Conservation (phyloP, 64 coral and sea anemone species). For the Pocillopora verrucosa region DNA sequence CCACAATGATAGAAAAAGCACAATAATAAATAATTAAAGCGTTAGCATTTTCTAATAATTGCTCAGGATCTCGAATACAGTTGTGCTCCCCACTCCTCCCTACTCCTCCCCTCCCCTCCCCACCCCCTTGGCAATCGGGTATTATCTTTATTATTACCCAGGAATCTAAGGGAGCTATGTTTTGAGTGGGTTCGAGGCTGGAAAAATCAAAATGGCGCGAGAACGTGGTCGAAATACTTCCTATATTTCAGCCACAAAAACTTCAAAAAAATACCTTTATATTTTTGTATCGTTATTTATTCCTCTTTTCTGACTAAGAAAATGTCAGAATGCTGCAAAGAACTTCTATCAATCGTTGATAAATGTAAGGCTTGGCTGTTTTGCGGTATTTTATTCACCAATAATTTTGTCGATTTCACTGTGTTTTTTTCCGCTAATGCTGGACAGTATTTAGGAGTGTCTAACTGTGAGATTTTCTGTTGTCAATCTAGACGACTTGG, state of each 20-base stretch:
- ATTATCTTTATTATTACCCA: neutral
- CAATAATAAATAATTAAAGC: too few species aligned
- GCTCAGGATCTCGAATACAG: too few species aligned
- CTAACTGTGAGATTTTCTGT: conserved; percentile 13
- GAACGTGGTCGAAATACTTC: conserved; percentile 42
- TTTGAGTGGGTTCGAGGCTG: conserved; percentile 33
- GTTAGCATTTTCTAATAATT: too few species aligned
- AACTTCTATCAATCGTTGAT: conserved; percentile 74
- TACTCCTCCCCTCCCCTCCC: too few species aligned
- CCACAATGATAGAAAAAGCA: too few species aligned
- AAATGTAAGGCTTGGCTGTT: conserved; percentile 66
- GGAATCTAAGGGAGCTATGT: neutral
- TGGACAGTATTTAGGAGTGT: neutral
- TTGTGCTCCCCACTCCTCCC: too few species aligned
- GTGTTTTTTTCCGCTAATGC: neutral
- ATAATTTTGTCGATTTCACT: neutral
- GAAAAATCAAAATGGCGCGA: conserved; percentile 86
- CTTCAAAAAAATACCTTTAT: conserved; percentile 49
- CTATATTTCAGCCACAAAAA: conserved; percentile 43
- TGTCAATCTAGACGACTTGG: conserved; percentile 69
- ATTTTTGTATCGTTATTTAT: neutral
- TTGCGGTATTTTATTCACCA: neutral
- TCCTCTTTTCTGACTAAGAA: neutral
- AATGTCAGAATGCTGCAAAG: conserved; percentile 96
- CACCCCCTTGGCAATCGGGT: too few species aligned